Evolutionary conservation across 2,113 vertebrate genomes (phyloP), one percentile per base, ranked within the genome.

Genomic region (Sardina pilchardus): DNA sequence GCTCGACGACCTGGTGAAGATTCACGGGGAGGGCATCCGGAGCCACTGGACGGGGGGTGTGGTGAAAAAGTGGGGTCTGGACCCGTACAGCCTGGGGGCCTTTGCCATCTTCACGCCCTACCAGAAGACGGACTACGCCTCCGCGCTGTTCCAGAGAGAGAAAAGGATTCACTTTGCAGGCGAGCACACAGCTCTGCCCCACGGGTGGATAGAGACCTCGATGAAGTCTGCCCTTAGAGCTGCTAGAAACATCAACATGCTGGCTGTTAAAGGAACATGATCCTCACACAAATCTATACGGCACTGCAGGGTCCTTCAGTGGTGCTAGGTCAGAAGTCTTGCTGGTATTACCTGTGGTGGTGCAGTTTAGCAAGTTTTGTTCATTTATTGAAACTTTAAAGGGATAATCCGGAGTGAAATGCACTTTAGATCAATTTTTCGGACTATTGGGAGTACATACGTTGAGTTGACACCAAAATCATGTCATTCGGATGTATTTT

Each of bases 181-280:
- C 0, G 97, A 97, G 24, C 97, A 98, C 82, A 59, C 96, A 0
- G 91, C 93, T 0, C 91, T 89, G 17, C 96, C 96, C 0, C 96
- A 96, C 0, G 95, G 83, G 42, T 98, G 97, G 97, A 96, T 96
- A 0, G 97, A 98, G 59, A 96, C 96, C 0, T 75, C 96, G 78
- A 92, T 97, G 89, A 97, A 96, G 84, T 95, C 97, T 0, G 96
- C 96, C 0, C 0, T 97, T 30, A 93, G 91, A 86, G 96, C 95
- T 0, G 96, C 95, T 0, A 88, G 56, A 42, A 93, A 94, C 81
- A 96, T 97, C 1, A 95, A 97, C 26, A 4, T 4, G 17, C 50
- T 19, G 3, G 50, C 50, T 19, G 17, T 21, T 12, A 53, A 53
- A 53, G 16, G 16, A 17, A 53, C 50, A 53, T 53, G 50, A 53